A percentile compares a stretch with the other conserved stretches of the same genome.
phyloP scores from a whole-genome alignment of 2,113 vertebrate species.

The Dicaeum eximium region DNA sequence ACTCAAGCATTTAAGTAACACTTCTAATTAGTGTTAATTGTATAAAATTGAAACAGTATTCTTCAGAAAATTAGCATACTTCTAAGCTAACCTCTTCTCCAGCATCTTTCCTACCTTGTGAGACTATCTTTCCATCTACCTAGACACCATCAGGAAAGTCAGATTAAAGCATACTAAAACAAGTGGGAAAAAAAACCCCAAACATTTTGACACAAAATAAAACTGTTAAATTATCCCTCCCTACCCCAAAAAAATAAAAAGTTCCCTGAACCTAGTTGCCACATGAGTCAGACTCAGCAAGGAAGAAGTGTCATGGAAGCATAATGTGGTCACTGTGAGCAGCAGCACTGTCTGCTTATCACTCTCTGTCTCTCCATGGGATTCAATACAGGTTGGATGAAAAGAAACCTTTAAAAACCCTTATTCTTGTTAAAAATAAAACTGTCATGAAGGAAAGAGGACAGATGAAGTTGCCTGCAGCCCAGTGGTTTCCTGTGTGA shows the following conservation, averaged over 20 bases:
- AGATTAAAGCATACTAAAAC: neutral
- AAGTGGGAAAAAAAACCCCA: fast-evolving
- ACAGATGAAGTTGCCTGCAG: neutral
- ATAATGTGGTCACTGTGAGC: fast-evolving
- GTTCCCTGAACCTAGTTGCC: neutral
- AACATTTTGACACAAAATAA: neutral
- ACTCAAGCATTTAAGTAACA: neutral
- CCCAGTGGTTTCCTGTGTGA: neutral
- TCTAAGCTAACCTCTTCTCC: neutral
- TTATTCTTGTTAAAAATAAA: neutral
- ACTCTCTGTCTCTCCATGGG: fast-evolving
- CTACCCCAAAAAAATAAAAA: neutral
- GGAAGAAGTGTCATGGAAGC: neutral
- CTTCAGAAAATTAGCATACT: neutral
- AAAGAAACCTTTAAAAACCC: neutral
- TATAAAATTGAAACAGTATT: neutral
- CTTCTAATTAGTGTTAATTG: neutral
- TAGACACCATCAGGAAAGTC: neutral
- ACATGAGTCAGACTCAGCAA: neutral
- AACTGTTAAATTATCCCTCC: neutral
- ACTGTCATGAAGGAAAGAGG: neutral
- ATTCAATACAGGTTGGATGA: neutral
- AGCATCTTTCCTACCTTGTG: neutral
- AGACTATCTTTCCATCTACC: neutral
- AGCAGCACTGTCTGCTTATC: neutral